Evolutionary conservation across 2,113 vertebrate species (phyloP).

Genomic region (Acrocephalus arundinaceus): DNA sequence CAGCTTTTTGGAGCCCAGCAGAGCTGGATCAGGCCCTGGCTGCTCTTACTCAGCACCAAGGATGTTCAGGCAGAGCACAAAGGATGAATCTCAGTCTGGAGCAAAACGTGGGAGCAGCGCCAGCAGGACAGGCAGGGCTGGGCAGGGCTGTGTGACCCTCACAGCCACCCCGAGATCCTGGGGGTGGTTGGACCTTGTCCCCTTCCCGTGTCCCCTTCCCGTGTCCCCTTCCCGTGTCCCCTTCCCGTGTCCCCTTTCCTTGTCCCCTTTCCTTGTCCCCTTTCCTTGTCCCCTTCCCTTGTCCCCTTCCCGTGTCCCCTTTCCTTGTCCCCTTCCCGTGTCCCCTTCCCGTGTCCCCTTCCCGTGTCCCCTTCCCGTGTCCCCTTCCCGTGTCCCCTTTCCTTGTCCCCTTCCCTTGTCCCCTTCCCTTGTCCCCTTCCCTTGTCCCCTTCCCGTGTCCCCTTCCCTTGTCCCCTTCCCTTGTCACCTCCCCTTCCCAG

Average conservation of each 20-base stretch:
- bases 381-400: too few relatives aligned
- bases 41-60: not conserved
- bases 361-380: too few relatives aligned
- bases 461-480: too few relatives aligned
- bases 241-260: too few relatives aligned
- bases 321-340: too few relatives aligned
- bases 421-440: too few relatives aligned
- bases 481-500: not conserved
- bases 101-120: too few relatives aligned
- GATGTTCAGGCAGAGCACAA: not conserved
- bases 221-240: too few relatives aligned
- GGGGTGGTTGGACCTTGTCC: not conserved
- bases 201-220: not conserved
- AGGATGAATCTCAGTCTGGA: not conserved
- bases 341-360: too few relatives aligned
- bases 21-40: not conserved
- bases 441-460: too few relatives aligned
- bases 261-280: not conserved
- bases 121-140: not conserved
- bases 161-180: rapidly evolving
- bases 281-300: not conserved
- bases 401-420: too few relatives aligned
- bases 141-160: rapidly evolving
- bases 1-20: not conserved
- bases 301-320: too few relatives aligned